A percentile compares a stretch with the other conserved stretches of the same genome.
Conservation (phyloP, 2,888 invertebrate species). For the Chalcis sispes region DNA sequence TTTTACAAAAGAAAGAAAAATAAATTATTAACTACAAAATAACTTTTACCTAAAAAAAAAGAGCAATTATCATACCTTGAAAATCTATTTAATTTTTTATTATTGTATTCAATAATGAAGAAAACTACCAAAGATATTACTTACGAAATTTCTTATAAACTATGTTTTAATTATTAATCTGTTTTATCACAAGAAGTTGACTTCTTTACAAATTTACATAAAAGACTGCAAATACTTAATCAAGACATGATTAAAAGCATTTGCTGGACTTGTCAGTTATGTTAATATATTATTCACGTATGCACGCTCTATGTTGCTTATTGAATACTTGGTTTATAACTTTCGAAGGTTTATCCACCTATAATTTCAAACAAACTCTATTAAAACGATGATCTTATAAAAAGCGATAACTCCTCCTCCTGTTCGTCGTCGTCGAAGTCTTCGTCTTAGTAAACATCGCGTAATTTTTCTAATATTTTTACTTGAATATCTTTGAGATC, state of each 20-base stretch:
- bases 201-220: constrained; percentile 6
- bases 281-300: constrained; percentile 28
- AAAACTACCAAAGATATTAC: constrained; percentile 25
- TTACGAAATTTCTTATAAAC: constrained; percentile 4
- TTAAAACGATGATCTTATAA: constrained; percentile 28
- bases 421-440: constrained; percentile 10
- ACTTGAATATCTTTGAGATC: too few species aligned
- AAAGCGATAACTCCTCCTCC: constrained; percentile 40
- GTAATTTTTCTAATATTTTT: too few species aligned
- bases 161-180: constrained; percentile 1
- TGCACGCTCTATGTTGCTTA: constrained; percentile 11
- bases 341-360: constrained; percentile 10
- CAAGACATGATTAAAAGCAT: constrained; percentile 23
- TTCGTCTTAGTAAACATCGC: constrained; percentile 45
- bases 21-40: not conserved
- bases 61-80: constrained; percentile 30
- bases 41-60: not conserved
- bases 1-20: too few species aligned
- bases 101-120: not conserved
- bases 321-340: constrained; percentile 4
- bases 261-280: constrained; percentile 16
- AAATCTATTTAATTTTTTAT: constrained; percentile 27
- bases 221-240: constrained; percentile 10
- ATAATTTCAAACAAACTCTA: not conserved
- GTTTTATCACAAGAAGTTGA: constrained; percentile 11